Base-by-base conservation (phyloP, 1,140 invertebrate genomes). In the Drosophila bocki region DNA sequence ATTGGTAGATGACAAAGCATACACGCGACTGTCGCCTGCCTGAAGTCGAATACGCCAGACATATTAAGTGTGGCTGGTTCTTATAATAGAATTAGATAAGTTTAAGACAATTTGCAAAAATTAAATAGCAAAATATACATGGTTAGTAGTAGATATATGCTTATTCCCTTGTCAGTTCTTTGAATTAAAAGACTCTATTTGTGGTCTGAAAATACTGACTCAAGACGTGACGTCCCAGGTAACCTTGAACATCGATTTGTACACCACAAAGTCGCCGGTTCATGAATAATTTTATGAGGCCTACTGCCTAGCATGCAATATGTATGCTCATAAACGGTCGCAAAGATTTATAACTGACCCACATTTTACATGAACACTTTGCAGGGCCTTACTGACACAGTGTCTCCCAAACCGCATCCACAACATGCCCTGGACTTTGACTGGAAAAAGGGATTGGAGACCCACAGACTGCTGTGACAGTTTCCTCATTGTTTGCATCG, bases 291-390 rank as follows among this genome's bases (percentile, higher is more conserved):
- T 64, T 70, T 85, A 47, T 68, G 65, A 48, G 62, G 47, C 78
- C 70, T 75, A 63, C 67, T 37, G 35, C 56, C 42, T 56, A 50
- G 37, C 44, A 72, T 44, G 50, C 69, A 57, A 56, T 48, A 42
- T 57, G 60, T 47, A 42, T 29, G 48, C 47, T 41, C 60, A 70
- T 60, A 70, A 80, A 70, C 53, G 15, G 51, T 19, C 35, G 42
- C 44, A 45, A 70, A 82, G 82, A 86, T 86, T 85, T 82, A 85
- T 63, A 74, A 51, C 69, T 79, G 82, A 72, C 82, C 82, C 64
- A 85, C 75, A 86, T 85, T 75, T 82, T 61, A 71, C 61, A 70
- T 64, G 58, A 72, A 54, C 41, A 61, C 44, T 35, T 26, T n/a
- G 42, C 44, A 42, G 42, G 53, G 63, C 47, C 48, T 47, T n/a